Evolutionary conservation across 2,113 vertebrate species (phyloP).

Genomic region (Fulica atra): DNA sequence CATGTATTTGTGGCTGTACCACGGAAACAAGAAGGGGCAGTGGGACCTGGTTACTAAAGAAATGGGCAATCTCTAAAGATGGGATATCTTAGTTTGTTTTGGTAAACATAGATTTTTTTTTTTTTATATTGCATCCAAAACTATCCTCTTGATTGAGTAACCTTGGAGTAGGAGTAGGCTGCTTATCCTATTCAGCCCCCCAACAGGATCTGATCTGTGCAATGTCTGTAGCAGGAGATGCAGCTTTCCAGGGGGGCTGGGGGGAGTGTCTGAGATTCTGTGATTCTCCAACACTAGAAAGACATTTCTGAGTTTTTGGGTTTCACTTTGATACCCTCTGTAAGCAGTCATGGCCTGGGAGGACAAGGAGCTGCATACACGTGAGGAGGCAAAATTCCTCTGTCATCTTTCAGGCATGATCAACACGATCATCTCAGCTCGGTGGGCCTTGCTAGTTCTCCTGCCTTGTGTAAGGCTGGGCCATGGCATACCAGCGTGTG

Average conservation of each 20-base stretch:
- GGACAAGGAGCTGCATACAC: background rate
- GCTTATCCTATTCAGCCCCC: background rate
- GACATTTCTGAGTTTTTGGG: background rate
- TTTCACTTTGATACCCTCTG: rapidly evolving
- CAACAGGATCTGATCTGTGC: background rate
- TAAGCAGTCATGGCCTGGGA: background rate
- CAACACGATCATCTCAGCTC: background rate
- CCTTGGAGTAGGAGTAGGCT: background rate
- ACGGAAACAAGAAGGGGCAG: background rate
- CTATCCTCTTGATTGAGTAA: background rate
- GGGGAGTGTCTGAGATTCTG: background rate
- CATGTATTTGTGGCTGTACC: background rate
- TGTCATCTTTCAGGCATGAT: background rate
- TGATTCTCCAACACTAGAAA: background rate
- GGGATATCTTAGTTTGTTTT: background rate
- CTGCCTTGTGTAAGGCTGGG: background rate
- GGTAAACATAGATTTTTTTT: constrained; percentile 9
- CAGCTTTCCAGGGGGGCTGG: background rate
- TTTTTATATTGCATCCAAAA: background rate
- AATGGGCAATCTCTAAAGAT: constrained; percentile 1
- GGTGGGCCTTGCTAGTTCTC: background rate
- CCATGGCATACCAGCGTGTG: rapidly evolving
- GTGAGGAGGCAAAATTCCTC: background rate
- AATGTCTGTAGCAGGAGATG: rapidly evolving
- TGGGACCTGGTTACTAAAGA: background rate